These are phyloP conservation scores for Bruchidius siliquastri DNA, from an alignment of 2,888 invertebrate genomes.

Conservation along the genomic window DNA sequence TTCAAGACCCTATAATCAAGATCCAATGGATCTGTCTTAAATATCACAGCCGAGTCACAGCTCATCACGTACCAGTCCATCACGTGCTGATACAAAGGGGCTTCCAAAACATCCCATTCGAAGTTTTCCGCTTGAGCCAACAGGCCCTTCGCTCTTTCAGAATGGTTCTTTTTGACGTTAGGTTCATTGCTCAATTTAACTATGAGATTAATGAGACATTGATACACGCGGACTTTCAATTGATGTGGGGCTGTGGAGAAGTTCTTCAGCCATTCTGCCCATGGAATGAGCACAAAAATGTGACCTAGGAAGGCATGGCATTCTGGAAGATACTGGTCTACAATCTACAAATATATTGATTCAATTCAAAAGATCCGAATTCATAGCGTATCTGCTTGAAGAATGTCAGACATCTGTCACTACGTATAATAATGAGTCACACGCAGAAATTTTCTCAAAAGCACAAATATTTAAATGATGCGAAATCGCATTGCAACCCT, in stretches of 20 bases:
- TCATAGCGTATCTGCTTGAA: no score
- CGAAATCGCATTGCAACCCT: no score
- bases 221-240: slow-evolving; percentile 50
- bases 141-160: slow-evolving; percentile 43
- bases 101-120: slow-evolving; percentile 63
- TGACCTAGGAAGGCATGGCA: slow-evolving; percentile 68
- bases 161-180: slow-evolving; percentile 57
- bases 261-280: slow-evolving; percentile 59
- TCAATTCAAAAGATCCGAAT: no score
- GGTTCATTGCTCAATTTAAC: slow-evolving; percentile 70
- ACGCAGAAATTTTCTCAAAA: no score
- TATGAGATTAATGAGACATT: slow-evolving; percentile 62
- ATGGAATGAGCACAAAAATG: slow-evolving; percentile 63
- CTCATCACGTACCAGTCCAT: slow-evolving; percentile 72
- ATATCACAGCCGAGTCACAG: slow-evolving; percentile 64
- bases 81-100: slow-evolving; percentile 58
- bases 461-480: no score
- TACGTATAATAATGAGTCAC: no score
- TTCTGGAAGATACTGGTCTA: slow-evolving; percentile 63
- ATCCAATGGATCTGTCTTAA: slow-evolving; percentile 52
- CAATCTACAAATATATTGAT: slow-evolving; percentile 47
- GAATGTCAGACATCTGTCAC: no score
- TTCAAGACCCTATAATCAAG: slow-evolving; percentile 57
- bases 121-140: slow-evolving; percentile 59
- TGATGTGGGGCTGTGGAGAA: slow-evolving; percentile 45